Percentiles rank a stretch among this genome's conserved stretches.
These are phyloP conservation scores for Drosophila tristis DNA, from an alignment of 1,140 invertebrate species.

Conservation along the genomic window DNA sequence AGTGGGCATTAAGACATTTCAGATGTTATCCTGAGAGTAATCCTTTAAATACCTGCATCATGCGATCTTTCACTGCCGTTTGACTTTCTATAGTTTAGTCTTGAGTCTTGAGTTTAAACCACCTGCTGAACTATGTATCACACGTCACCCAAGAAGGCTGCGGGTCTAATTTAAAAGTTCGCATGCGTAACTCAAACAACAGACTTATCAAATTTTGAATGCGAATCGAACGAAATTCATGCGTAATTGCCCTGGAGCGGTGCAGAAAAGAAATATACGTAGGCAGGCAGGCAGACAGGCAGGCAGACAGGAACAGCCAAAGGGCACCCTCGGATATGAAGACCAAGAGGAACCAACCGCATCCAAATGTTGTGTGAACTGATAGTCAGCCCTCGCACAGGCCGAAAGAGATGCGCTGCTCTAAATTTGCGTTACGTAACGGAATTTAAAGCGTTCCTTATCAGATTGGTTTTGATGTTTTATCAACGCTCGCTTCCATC, in stretches of 20 bases:
- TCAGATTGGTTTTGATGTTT: slow-evolving; percentile 80
- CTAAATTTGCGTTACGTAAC: slow-evolving; percentile 84
- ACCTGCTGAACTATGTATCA: too few species aligned
- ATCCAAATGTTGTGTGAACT: slow-evolving; percentile 11
- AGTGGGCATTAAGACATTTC: slow-evolving; percentile 59
- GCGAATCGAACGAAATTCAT: slow-evolving; percentile 67
- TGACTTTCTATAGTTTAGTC: too few species aligned
- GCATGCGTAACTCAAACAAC: slow-evolving; percentile 50
- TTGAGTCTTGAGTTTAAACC: background rate
- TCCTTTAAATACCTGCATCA: background rate
- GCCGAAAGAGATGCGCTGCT: slow-evolving; percentile 56
- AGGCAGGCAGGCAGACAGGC: too few species aligned
- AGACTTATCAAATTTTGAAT: slow-evolving; percentile 60
- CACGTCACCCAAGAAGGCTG: background rate
- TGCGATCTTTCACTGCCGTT: background rate
- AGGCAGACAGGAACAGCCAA: slow-evolving; percentile 1
- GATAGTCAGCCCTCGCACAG: slow-evolving; percentile 16
- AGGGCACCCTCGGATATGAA: slow-evolving; percentile 5
- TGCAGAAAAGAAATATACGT: slow-evolving; percentile 12
- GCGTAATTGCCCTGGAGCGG: slow-evolving; percentile 41
- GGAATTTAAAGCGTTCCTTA: slow-evolving; percentile 83
- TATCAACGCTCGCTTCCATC: slow-evolving; percentile 65
- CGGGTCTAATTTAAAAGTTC: slow-evolving; percentile 24
- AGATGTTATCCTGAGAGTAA: background rate
- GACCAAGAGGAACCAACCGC: slow-evolving; percentile 6